Evolutionary conservation across 1,140 invertebrate genomes (phyloP), one percentile per base, ranked within the genome.

Genomic region (Psix sp.): DNA sequence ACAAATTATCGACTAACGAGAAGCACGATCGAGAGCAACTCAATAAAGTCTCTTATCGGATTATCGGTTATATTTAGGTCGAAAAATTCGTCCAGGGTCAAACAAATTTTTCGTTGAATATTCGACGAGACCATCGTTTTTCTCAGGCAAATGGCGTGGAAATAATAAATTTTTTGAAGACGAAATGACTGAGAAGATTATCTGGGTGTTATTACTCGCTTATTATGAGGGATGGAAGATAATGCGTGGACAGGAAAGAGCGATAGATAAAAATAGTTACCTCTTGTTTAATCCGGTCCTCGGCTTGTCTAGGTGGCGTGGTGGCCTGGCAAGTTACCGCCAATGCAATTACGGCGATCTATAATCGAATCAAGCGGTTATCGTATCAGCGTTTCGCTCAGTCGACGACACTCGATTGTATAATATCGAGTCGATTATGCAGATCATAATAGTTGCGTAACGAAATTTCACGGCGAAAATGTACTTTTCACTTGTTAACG

Each of bases 231-330:
- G 31, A 33, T 51, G 17, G 51, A 51, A 42, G 57, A 51, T 42
- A 51, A 45, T 1, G 11, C n/a, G n/a, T n/a, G n/a, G n/a, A n/a
- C n/a, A n/a, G n/a, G n/a, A n/a, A 31, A 46, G 17, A 62, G 49
- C 11, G 29, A 10, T 3, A 51, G 38, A 51, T 77, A 78, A 63
- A 52, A 63, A 52, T 38, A 18, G 20, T 63, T 83, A 87, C 86
- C 81, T 86, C 78, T 45, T 87, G 84, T 60, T 81, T 77, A 39
- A 80, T 80, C 11, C 75, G 74, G 42, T 78, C 71, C 48, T 84
- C 82, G 11, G 84, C 70, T 40, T 84, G 82, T 63, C 82, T 83
- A 51, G 84, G 79, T 56, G 85, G 80, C 43, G 82, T 77, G 52
- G 76, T 81, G 14, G 81, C 82, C 57, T 76, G 78, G 46, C 75